Conservation (phyloP, 2,113 vertebrate species). For the Polyodon spathula region DNA sequence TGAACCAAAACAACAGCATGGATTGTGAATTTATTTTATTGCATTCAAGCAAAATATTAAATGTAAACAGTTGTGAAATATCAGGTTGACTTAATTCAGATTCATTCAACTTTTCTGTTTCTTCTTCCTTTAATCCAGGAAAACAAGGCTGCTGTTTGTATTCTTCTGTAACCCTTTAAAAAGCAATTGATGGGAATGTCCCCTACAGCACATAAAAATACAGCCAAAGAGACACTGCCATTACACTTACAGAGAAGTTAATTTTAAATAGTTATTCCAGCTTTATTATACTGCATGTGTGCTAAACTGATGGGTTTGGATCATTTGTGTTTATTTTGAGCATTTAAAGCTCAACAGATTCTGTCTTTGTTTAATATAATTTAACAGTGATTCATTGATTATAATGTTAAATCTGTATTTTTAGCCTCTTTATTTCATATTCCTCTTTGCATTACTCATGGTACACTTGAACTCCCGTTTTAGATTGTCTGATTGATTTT, state of each 20-base stretch:
- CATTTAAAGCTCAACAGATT: not conserved
- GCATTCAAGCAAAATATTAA: too few relatives aligned
- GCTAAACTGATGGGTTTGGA: not conserved
- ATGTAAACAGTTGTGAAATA: too few relatives aligned
- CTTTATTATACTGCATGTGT: not conserved
- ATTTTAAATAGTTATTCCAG: not conserved
- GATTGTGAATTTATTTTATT: too few relatives aligned
- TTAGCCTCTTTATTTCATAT: not conserved
- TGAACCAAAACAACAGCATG: too few relatives aligned
- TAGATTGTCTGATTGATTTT: slow-evolving; percentile 27
- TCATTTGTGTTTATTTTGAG: slow-evolving; percentile 2
- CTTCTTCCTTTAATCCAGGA: too few relatives aligned
- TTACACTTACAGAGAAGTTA: not conserved
- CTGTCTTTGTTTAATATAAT: not conserved
- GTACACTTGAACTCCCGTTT: slow-evolving; percentile 6
- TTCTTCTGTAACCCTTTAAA: too few relatives aligned
- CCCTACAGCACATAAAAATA: too few relatives aligned
- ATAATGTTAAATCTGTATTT: not conserved
- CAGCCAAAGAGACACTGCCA: too few relatives aligned
- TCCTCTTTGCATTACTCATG: not conserved
- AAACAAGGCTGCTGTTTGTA: too few relatives aligned
- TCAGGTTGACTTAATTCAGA: too few relatives aligned
- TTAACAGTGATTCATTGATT: not conserved
- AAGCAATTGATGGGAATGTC: too few relatives aligned
- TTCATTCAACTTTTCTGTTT: too few relatives aligned